Evolutionary conservation across 2,888 invertebrate species (phyloP).

Genomic region (Heteropelma amictum): DNA sequence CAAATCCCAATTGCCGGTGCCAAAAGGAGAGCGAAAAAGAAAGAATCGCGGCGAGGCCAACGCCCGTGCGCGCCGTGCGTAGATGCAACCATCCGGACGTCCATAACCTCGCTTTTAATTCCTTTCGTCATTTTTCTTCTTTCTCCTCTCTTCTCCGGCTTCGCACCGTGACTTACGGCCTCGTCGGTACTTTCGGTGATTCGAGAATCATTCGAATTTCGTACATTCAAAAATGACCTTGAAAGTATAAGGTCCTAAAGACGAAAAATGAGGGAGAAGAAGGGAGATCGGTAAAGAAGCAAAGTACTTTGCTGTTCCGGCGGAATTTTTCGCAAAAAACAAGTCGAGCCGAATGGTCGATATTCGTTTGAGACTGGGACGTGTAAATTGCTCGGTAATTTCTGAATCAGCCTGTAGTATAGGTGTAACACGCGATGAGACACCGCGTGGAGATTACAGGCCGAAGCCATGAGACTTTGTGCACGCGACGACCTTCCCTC

Average conservation of each 20-base stretch:
- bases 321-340: too few relatives aligned
- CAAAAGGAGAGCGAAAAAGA: constrained; percentile 57
- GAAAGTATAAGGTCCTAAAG: too few relatives aligned
- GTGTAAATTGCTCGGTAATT: constrained; percentile 12
- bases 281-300: too few relatives aligned
- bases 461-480: constrained; percentile 68
- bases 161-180: not conserved
- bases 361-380: not conserved
- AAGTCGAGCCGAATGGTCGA: too few relatives aligned
- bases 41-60: constrained; percentile 61
- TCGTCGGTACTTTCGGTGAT: too few relatives aligned
- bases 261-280: too few relatives aligned
- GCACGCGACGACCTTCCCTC: constrained; percentile 76
- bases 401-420: constrained; percentile 45
- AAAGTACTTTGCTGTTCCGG: too few relatives aligned
- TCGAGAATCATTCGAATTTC: too few relatives aligned
- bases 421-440: constrained; percentile 52
- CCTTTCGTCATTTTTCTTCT: constrained; percentile 13
- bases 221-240: too few relatives aligned
- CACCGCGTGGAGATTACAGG: constrained; percentile 62
- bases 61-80: constrained; percentile 74
- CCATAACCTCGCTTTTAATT: constrained; percentile 33
- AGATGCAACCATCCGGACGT: constrained; percentile 66
- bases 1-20: constrained; percentile 65
- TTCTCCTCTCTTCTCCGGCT: not conserved